Evolutionary conservation across 1,140 invertebrate species (phyloP).

Genomic region (Portunus trituberculatus): DNA sequence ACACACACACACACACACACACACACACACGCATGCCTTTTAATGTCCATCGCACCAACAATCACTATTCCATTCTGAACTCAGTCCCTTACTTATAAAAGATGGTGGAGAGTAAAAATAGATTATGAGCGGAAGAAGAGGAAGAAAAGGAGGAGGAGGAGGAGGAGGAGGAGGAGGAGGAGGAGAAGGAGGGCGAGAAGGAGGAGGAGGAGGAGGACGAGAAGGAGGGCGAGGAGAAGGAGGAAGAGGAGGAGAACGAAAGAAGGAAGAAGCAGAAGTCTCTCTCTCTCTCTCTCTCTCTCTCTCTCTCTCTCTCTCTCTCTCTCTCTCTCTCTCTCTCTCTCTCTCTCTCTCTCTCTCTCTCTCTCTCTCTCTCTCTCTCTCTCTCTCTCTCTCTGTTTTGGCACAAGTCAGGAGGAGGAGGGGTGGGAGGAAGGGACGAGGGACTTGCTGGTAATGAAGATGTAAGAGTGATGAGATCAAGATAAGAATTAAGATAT

Average conservation of each 20-base stretch:
- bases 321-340: too few species aligned
- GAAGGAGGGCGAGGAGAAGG: neutral
- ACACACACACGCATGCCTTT: neutral
- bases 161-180: neutral
- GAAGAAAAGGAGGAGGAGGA: neutral
- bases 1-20: neutral
- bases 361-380: too few species aligned
- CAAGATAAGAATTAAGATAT: conserved; percentile 14
- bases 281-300: too few species aligned
- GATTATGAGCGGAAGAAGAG: too few species aligned
- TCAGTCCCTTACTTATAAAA: neutral
- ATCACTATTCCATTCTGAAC: neutral
- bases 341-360: too few species aligned
- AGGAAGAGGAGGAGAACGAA: neutral
- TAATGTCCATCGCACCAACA: neutral
- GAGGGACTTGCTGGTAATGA: neutral
- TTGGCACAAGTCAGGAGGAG: neutral
- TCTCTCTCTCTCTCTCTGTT: too few species aligned
- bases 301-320: too few species aligned
- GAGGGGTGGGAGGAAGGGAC: neutral
- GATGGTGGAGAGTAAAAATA: neutral
- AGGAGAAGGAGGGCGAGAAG: neutral
- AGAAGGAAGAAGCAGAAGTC: neutral
- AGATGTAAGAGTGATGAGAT: neutral
- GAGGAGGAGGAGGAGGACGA: neutral